phyloP scores from a whole-genome alignment of 2,888 invertebrate genomes.

The Pegoplata infirma region DNA sequence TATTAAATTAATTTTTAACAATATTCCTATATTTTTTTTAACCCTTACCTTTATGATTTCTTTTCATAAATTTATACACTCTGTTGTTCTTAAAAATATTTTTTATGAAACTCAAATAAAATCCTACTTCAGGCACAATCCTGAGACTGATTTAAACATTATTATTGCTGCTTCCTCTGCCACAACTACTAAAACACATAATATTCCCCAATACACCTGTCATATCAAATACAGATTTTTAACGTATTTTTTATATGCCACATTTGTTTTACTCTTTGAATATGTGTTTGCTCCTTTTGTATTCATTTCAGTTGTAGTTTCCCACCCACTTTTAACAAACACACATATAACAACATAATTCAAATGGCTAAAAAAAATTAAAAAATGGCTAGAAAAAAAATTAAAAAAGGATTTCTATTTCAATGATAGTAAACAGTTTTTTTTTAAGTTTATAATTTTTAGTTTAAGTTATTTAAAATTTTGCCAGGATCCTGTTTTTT shows the following conservation, averaged over 20 bases:
- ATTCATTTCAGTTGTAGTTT: too few relatives aligned
- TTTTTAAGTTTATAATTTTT: too few relatives aligned
- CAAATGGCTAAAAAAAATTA: too few relatives aligned
- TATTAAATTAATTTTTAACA: too few relatives aligned
- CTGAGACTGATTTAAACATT: background rate
- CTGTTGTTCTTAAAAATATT: background rate
- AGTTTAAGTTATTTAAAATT: too few relatives aligned
- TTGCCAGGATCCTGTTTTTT: too few relatives aligned
- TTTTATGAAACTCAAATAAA: background rate
- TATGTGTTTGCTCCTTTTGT: background rate
- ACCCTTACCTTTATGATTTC: background rate
- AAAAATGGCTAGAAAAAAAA: too few relatives aligned
- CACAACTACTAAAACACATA: background rate
- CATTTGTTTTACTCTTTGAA: background rate
- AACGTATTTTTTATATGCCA: background rate
- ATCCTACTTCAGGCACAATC: background rate
- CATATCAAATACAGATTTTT: conserved; percentile 30
- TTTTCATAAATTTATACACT: background rate
- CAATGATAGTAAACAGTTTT: too few relatives aligned
- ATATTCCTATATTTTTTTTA: background rate
- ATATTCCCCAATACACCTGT: background rate
- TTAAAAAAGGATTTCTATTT: too few relatives aligned
- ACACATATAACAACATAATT: too few relatives aligned
- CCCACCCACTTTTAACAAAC: too few relatives aligned
- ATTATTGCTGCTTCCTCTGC: background rate